Conservation (phyloP, 2,113 vertebrate species). For the Sinocyclocheilus grahami region DNA sequence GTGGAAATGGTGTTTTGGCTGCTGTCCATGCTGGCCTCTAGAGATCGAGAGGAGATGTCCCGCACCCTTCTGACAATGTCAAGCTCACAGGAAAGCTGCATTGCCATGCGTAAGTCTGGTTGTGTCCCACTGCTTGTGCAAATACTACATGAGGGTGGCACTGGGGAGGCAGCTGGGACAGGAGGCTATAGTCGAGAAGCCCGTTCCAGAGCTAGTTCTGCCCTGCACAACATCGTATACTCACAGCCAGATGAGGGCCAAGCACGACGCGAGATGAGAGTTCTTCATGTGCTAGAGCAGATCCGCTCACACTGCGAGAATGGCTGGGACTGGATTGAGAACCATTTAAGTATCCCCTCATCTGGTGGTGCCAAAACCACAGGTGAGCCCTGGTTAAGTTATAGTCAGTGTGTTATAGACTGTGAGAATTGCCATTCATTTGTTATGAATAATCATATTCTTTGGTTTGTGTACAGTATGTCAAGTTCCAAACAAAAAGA, state of each 20-base stretch:
- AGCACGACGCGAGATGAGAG: constrained; percentile 93
- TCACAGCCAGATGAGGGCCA: constrained; percentile 96
- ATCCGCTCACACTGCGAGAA: constrained; percentile 94
- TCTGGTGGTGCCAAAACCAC: constrained; percentile 64
- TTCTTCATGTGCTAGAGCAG: constrained; percentile 94
- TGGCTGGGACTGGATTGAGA: constrained; percentile 95
- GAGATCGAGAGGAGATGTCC: constrained; percentile 95
- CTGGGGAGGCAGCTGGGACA: constrained; percentile 45
- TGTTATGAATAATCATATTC: neutral
- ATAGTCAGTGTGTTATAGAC: neutral
- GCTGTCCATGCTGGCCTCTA: constrained; percentile 93
- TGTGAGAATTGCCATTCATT: neutral
- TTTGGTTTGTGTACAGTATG: too few relatives aligned
- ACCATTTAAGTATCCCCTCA: constrained; percentile 67
- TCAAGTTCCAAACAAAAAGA: too few relatives aligned
- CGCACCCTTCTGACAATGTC: constrained; percentile 94
- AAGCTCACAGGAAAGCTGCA: constrained; percentile 95
- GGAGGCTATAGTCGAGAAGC: constrained; percentile 84
- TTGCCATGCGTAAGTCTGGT: constrained; percentile 95
- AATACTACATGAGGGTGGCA: constrained; percentile 85
- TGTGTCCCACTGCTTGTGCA: constrained; percentile 93
- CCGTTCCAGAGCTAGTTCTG: constrained; percentile 88
- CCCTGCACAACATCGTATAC: constrained; percentile 96
- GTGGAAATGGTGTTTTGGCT: constrained; percentile 98
- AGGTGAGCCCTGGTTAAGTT: constrained; percentile 54